These are phyloP conservation scores for Rutpela maculata DNA, from an alignment of 2,888 invertebrate species.

Conservation along the genomic window DNA sequence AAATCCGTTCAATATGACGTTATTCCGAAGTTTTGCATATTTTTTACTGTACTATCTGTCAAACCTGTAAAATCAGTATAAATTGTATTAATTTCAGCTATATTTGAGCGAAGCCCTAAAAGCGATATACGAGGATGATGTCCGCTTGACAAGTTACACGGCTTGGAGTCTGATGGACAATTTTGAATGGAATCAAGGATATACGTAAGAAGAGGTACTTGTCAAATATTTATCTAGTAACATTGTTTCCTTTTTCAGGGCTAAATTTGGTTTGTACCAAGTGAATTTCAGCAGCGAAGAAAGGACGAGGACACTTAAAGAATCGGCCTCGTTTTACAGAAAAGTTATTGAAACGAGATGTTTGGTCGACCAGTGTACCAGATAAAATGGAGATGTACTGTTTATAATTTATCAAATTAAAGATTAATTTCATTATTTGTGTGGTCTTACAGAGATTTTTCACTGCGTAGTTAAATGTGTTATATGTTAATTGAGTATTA, in stretches of 20 bases:
- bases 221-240: background rate
- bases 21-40: no score
- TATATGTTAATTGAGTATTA: background rate
- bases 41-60: no score
- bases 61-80: background rate
- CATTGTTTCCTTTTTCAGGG: slow-evolving; percentile 1
- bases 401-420: background rate
- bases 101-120: slow-evolving; percentile 9
- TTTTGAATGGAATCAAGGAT: slow-evolving; percentile 27
- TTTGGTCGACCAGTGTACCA: slow-evolving; percentile 8
- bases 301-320: slow-evolving; percentile 23
- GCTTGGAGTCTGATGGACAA: slow-evolving; percentile 23
- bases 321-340: background rate
- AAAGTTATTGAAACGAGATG: slow-evolving; percentile 20
- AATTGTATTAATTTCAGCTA: background rate
- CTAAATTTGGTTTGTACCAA: slow-evolving; percentile 10
- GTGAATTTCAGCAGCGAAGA: slow-evolving; percentile 13
- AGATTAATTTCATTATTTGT: background rate
- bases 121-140: slow-evolving; percentile 20
- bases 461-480: background rate
- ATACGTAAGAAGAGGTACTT: background rate
- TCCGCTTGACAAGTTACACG: slow-evolving; percentile 12
- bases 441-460: background rate
- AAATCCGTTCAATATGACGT: no score
- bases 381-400: background rate